Percentiles rank a stretch among this genome's conserved stretches.
These are phyloP conservation scores for Prinia subflava DNA, from an alignment of 2,113 vertebrate genomes.

Conservation along the genomic window DNA sequence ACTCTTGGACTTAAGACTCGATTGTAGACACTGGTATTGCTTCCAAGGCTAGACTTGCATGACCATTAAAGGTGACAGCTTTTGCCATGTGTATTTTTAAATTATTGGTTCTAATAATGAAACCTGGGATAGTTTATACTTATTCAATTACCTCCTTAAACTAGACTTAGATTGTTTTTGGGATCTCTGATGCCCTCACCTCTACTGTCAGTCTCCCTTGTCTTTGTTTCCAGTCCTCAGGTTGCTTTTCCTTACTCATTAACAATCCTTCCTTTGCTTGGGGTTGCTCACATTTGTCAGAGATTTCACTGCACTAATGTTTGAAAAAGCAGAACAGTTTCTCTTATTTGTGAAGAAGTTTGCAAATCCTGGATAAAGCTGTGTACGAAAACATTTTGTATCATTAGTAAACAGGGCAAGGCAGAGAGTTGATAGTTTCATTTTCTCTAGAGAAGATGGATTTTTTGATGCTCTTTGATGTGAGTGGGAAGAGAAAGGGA, in stretches of 20 bases:
- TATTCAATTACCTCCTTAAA: not conserved
- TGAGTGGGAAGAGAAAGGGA: not conserved
- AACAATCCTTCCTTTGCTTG: not conserved
- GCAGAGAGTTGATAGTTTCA: not conserved
- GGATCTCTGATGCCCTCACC: not conserved
- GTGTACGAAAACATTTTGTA: not conserved
- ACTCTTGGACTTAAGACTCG: fast-evolving
- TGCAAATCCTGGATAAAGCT: not conserved
- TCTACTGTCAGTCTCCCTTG: not conserved
- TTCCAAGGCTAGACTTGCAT: not conserved
- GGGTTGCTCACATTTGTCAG: not conserved
- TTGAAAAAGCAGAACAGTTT: not conserved
- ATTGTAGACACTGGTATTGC: not conserved
- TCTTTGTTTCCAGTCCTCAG: not conserved
- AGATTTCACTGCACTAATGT: not conserved
- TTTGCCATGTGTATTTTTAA: not conserved
- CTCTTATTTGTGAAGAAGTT: not conserved
- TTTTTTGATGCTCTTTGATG: not conserved
- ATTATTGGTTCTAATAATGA: not conserved
- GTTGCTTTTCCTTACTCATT: not conserved
- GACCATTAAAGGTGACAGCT: not conserved
- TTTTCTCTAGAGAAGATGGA: not conserved
- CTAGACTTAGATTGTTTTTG: not conserved
- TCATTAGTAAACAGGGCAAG: not conserved
- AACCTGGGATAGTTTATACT: not conserved